Evolutionary conservation across 2,797 vertebrate species (phyloP).

Genomic region (Poecilia wingei): DNA sequence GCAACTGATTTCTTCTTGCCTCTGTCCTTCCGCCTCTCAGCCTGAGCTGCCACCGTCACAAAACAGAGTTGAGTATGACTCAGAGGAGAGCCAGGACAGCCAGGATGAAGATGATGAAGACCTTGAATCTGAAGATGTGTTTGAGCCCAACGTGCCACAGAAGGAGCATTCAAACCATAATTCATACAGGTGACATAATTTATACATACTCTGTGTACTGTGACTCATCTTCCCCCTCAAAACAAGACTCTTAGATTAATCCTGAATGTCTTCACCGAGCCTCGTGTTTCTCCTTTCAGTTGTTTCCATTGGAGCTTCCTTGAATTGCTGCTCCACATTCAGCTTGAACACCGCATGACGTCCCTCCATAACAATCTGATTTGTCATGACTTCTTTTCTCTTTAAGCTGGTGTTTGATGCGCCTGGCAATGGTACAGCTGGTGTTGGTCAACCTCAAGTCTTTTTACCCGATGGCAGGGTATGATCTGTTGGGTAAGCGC

Average conservation of each 20-base stretch:
- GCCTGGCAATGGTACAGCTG: conserved; percentile 95
- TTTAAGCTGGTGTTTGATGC: conserved; percentile 97
- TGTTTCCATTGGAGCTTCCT: conserved; percentile 5
- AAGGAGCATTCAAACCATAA: conserved; percentile 95
- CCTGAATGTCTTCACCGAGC: conserved; percentile 10
- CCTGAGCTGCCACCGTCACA: conserved; percentile 86
- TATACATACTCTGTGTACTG: conserved; percentile 8
- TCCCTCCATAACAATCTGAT: conserved; percentile 19
- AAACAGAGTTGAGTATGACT: conserved; percentile 91
- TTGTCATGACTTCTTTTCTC: conserved; percentile 27
- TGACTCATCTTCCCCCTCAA: conserved; percentile 16
- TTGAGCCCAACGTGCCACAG: conserved; percentile 81
- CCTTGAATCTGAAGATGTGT: conserved; percentile 72
- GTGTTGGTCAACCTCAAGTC: conserved; percentile 93
- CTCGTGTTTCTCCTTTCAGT: conserved; percentile 16
- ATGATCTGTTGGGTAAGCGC: conserved; percentile 83
- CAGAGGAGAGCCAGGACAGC: conserved; percentile 92
- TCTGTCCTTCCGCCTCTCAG: conserved; percentile 71
- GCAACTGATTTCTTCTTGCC: conserved; percentile 3
- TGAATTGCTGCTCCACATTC: conserved; percentile 11
- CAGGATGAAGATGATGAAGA: conserved; percentile 84
- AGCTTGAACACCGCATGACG: conserved; percentile 2
- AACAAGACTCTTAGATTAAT: conserved; percentile 3
- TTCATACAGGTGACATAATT: conserved; percentile 89
- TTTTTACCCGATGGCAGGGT: conserved; percentile 95